Conservation (phyloP, 92 coral and sea anemone genomes). For the Scolanthus callimorphus region DNA sequence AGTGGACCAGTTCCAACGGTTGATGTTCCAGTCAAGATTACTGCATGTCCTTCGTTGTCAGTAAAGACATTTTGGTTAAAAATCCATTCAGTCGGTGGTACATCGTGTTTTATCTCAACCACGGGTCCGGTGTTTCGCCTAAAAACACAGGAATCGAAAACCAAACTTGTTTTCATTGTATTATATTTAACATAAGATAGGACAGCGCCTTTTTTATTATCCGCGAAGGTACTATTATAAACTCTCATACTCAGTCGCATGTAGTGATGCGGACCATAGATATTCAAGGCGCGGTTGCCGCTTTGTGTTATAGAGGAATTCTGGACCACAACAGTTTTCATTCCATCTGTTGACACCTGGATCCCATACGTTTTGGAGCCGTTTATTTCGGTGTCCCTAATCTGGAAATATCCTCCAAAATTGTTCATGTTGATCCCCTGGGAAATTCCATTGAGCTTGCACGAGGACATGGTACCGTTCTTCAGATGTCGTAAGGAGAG, state of each 20-base stretch:
- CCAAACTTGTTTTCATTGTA: neutral
- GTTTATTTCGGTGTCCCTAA: constrained; percentile 22
- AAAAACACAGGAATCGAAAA: constrained; percentile 11
- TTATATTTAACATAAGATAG: neutral
- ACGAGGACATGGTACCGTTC: constrained; percentile 1
- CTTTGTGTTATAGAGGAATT: constrained; percentile 42
- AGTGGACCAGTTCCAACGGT: neutral
- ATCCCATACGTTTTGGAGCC: constrained; percentile 26
- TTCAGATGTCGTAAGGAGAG: neutral
- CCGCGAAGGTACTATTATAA: constrained; percentile 21
- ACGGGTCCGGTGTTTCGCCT: constrained; percentile 34
- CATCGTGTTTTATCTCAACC: constrained; percentile 9
- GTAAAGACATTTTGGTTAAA: constrained; percentile 26
- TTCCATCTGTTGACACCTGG: constrained; percentile 3
- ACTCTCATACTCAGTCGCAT: constrained; percentile 6
- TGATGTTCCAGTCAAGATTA: neutral
- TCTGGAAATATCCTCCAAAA: neutral
- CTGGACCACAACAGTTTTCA: constrained; percentile 8
- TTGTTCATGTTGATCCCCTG: neutral
- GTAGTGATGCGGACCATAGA: constrained; percentile 2
- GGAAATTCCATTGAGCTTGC: neutral
- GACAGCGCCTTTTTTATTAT: constrained; percentile 34
- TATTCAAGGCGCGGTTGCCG: constrained; percentile 27
- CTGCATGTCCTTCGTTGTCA: constrained; percentile 16
- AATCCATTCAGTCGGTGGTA: neutral